Base-by-base conservation (phyloP, 2,888 invertebrate species). In the Drosophila nigricruria region DNA sequence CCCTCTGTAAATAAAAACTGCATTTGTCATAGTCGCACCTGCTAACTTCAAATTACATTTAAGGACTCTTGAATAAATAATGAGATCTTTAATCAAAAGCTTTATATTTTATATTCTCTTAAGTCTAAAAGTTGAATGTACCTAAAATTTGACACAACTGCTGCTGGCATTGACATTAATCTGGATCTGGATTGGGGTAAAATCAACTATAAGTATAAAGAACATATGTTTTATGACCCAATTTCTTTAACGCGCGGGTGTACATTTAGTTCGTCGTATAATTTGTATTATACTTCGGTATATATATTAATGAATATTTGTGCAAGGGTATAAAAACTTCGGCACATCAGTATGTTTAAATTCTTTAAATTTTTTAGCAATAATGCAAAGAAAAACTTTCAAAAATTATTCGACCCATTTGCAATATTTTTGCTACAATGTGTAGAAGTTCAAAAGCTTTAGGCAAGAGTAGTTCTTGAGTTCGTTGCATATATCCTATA, bases 91-190 rank as follows among this genome's bases (percentile, higher is more conserved):
- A 38, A 40, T 10, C 38, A n/a, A 8, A 38, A 38, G 9, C 38
- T n/a, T n/a, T n/a, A 16, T 30, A n/a, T 5, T n/a, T 27, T 27
- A 10, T 27, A 45, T 25, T 25, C 4, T 45, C 9, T n/a, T 9
- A 10, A 9, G 10, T 43, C 16, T 42, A 30, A 20, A 16, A 30
- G 43, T 43, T 54, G 40, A 54, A 40, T 27, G 23, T 18, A 14
- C 38, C 36, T 42, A 54, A 57, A 82, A 47, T 58, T 62, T 32
- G 38, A 18, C 91, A 73, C 69, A 82, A 8, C 63, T 68, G 73
- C 63, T 68, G 73, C n/a, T 73, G 73, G 38, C 69, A 71, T 53
- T 70, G 81, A 45, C 67, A 67, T 69, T 69, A 67, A 57, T 57
- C 62, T 73, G 23, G 42, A 72, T 77, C 53, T 67, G 16, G 42